Base-by-base conservation (phyloP, 2,113 vertebrate species). In the Lates calcarifer region DNA sequence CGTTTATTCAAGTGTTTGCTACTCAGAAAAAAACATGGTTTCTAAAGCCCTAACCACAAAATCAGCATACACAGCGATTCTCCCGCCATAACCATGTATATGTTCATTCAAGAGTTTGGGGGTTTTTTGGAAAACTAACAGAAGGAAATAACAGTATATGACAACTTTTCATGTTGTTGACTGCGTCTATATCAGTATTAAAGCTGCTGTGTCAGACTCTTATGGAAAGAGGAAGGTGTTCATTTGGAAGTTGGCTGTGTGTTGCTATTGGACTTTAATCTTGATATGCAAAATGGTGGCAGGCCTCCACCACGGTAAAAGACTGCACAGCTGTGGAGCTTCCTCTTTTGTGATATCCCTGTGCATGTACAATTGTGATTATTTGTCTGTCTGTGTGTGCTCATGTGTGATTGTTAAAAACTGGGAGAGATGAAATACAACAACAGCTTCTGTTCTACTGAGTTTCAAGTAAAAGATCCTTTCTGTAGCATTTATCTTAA, bases 271-370 rank as follows among this genome's bases (percentile, higher is more conserved):
- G 78, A 47, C 55, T 58, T 9, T 85, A 92, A 94, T 92, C 90
- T 91, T 92, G 89, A 94, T 95, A 96, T 95, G 94, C 94, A 96
- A 96, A 95, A 89, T 79, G 53, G 66, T 15, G 51, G 62, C 57
- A 84, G 74, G 62, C 70, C 45, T 58, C 6, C 33, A 29, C 6
- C 67, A 45, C 79, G 71, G 77, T 79, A 78, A 85, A 91, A 82
- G 39, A 53, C 20, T 31, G 31, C 83, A 87, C 95, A 95, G 92
- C 93, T 95, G 95, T 88, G 85, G 6, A 41, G 84, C 93, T 95
- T 95, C 95, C 95, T 94, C 94, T 95, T 95, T 95, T 91, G 87
- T 31, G 71, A 71, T 75, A 37, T 56, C 39, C 18, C 15, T 3
- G 22, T 56, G 45, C 15, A 14, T 62, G 41, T 29, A 56, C 61